phyloP scores from a whole-genome alignment of 2,797 vertebrate species.

The Phoxinus dragarum region DNA sequence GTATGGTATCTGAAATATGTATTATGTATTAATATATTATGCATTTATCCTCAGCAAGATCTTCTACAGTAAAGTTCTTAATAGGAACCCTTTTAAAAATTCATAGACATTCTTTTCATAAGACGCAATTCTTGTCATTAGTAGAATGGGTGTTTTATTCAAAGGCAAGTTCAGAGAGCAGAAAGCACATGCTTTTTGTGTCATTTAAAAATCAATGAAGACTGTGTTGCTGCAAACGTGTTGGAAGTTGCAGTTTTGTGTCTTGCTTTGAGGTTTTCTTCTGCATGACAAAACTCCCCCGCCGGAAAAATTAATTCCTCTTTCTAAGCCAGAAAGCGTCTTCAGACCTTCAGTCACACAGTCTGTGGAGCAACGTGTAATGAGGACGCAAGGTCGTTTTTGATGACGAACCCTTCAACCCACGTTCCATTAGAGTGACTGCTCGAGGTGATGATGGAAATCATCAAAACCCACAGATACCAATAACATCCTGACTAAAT shows the following conservation, averaged over 20 bases:
- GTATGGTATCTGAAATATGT: slow-evolving; percentile 8
- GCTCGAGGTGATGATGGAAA: slow-evolving; percentile 53
- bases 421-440: slow-evolving; percentile 52
- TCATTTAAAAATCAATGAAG: slow-evolving; percentile 44
- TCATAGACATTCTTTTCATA: slow-evolving; percentile 25
- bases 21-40: slow-evolving; percentile 22
- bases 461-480: slow-evolving; percentile 45
- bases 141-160: slow-evolving; percentile 16
- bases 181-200: slow-evolving; percentile 19
- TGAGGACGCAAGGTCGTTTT: slow-evolving; percentile 77
- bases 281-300: slow-evolving; percentile 52
- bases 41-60: slow-evolving; percentile 17
- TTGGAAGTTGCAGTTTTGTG: slow-evolving; percentile 56
- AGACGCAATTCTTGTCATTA: slow-evolving; percentile 22
- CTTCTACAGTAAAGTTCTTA: slow-evolving; percentile 9
- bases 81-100: slow-evolving; percentile 33
- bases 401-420: slow-evolving; percentile 65
- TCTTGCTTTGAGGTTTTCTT: slow-evolving; percentile 65
- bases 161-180: slow-evolving; percentile 51
- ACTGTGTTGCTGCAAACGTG: slow-evolving; percentile 67
- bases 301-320: slow-evolving; percentile 65
- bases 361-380: slow-evolving; percentile 72
- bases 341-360: slow-evolving; percentile 67
- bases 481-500: slow-evolving; percentile 49
- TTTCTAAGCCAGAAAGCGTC: slow-evolving; percentile 53